Percentiles rank a stretch among this genome's conserved stretches.
Conservation (phyloP, 2,797 vertebrate species). For the Synanceia verrucosa region DNA sequence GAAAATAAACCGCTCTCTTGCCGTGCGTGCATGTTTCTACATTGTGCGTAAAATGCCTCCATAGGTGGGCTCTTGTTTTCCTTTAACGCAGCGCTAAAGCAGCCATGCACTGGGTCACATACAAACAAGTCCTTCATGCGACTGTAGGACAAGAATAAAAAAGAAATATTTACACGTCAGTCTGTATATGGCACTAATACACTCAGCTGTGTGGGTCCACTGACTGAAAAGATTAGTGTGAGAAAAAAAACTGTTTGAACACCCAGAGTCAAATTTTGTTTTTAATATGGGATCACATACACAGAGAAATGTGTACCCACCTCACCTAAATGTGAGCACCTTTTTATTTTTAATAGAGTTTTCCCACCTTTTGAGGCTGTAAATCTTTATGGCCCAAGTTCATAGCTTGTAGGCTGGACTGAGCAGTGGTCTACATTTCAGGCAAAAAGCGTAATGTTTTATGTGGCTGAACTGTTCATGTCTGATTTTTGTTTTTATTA, state of each 20-base stretch:
- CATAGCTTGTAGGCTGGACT: slow-evolving; percentile 47
- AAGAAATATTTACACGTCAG: background rate
- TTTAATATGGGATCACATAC: slow-evolving; percentile 29
- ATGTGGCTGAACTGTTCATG: background rate
- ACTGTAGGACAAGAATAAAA: background rate
- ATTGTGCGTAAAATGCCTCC: slow-evolving; percentile 11
- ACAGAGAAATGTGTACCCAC: slow-evolving; percentile 26
- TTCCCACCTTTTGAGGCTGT: slow-evolving; percentile 73
- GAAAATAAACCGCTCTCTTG: background rate
- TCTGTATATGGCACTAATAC: background rate
- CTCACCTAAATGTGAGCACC: slow-evolving; percentile 44
- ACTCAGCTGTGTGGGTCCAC: background rate
- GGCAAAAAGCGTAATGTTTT: slow-evolving; percentile 15
- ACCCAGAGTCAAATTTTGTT: background rate
- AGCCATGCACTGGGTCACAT: background rate
- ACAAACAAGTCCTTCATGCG: background rate
- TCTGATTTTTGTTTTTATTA: background rate
- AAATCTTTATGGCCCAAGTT: slow-evolving; percentile 74
- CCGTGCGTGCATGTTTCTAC: no score
- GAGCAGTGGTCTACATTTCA: slow-evolving; percentile 31
- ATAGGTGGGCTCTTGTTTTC: background rate
- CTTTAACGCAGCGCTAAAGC: background rate
- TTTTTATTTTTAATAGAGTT: slow-evolving; percentile 64
- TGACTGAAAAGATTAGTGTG: background rate
- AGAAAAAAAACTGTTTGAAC: background rate